Evolutionary conservation across 1,140 invertebrate genomes (phyloP).

Genomic region (Drosophila watanabei): DNA sequence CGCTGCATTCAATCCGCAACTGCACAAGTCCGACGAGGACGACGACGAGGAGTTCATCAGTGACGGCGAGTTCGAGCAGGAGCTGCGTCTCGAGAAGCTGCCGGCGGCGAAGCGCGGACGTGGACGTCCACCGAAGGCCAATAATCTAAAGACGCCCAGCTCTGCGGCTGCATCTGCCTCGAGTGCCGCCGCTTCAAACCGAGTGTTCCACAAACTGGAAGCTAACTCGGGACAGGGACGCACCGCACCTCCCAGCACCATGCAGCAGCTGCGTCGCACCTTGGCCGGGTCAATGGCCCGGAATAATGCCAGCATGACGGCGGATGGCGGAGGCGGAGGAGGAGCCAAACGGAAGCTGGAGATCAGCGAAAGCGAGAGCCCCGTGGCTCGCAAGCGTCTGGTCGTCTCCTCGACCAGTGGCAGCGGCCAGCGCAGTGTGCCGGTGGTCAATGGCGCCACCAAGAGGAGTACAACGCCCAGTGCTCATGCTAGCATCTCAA

Average conservation of each 20-base stretch:
- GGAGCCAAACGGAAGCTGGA: slow-evolving; percentile 62
- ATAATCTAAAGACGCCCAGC: slow-evolving; percentile 3
- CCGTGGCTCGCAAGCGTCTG: slow-evolving; percentile 58
- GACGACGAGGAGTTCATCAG: slow-evolving; percentile 66
- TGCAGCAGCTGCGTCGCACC: slow-evolving; percentile 68
- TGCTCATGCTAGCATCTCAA: neutral
- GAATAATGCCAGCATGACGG: slow-evolving; percentile 20
- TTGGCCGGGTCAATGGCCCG: slow-evolving; percentile 34
- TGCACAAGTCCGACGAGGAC: slow-evolving; percentile 75
- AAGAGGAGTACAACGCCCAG: neutral
- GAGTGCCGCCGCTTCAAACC: neutral
- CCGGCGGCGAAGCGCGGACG: slow-evolving; percentile 64
- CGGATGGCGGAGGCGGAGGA: neutral
- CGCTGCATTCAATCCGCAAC: slow-evolving; percentile 68
- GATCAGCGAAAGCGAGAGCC: slow-evolving; percentile 36
- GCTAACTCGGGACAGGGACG: slow-evolving; percentile 1
- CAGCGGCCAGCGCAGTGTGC: slow-evolving; percentile 12
- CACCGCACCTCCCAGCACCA: slow-evolving; percentile 9
- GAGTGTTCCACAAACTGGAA: slow-evolving; percentile 7
- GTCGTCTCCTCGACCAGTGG: slow-evolving; percentile 14
- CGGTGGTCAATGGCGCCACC: slow-evolving; percentile 52
- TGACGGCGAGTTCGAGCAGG: slow-evolving; percentile 59
- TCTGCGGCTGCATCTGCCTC: neutral
- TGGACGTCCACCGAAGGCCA: slow-evolving; percentile 68
- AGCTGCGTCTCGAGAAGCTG: slow-evolving; percentile 51